A percentile compares a stretch with the other conserved stretches of the same genome.
Conservation (phyloP, 2,797 vertebrate genomes). For the Dicrostonyx torquatus region DNA sequence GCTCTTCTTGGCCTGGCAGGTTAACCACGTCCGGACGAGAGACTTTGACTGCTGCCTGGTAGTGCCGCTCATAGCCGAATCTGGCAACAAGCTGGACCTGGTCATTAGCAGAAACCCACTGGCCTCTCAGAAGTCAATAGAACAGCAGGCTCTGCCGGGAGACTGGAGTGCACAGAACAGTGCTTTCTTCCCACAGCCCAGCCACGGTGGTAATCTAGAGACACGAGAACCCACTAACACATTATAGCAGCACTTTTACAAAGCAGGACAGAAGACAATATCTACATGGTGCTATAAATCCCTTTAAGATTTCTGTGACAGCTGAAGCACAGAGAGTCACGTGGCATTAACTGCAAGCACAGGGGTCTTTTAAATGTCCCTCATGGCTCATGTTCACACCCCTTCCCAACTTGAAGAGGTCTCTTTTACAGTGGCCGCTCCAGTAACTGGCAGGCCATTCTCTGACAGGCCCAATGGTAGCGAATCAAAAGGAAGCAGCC, state of each 20-base stretch:
- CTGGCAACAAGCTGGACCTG: slow-evolving; percentile 95
- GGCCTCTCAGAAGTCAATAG: slow-evolving; percentile 85
- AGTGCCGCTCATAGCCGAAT: slow-evolving; percentile 97
- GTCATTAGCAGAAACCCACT: slow-evolving; percentile 96
- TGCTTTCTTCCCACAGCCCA: slow-evolving; percentile 84
- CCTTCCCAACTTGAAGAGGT: slow-evolving; percentile 66
- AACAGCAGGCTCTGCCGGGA: slow-evolving; percentile 77
- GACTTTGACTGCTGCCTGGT: slow-evolving; percentile 99
- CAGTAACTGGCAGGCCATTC: slow-evolving; percentile 63
- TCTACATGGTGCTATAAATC: slow-evolving; percentile 91
- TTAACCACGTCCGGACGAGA: slow-evolving; percentile 97
- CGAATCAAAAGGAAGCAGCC: slow-evolving; percentile 65
- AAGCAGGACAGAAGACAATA: slow-evolving; percentile 80
- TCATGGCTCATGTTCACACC: slow-evolving; percentile 82
- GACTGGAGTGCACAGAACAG: slow-evolving; percentile 88
- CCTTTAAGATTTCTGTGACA: slow-evolving; percentile 82
- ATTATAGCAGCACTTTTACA: slow-evolving; percentile 88
- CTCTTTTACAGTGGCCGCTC: slow-evolving; percentile 70
- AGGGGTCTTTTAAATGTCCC: slow-evolving; percentile 85
- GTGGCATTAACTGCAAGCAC: slow-evolving; percentile 88
- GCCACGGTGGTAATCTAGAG: slow-evolving; percentile 82
- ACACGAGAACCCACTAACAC: slow-evolving; percentile 91
- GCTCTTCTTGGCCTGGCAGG: slow-evolving; percentile 85
- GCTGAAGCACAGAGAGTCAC: slow-evolving; percentile 81
- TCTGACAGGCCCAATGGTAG: slow-evolving; percentile 67